These are phyloP conservation scores for Tolypeutes matacus DNA, from an alignment of 2,797 vertebrate genomes.

Conservation along the genomic window DNA sequence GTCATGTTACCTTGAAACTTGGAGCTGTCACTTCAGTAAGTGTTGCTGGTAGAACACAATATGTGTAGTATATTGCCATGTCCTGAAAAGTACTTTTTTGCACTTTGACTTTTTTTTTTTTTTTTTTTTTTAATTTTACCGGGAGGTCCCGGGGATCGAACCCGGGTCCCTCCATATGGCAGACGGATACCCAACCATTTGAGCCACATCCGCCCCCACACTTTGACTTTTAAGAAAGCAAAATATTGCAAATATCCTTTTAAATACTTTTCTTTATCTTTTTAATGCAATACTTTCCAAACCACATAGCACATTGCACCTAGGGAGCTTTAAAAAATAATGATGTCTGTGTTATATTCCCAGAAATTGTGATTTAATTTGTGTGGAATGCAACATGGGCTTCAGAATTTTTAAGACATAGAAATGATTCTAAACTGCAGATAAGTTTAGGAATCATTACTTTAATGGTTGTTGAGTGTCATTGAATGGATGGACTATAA, in stretches of 20 bases:
- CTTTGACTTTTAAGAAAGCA: background rate
- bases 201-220: no score
- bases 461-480: background rate
- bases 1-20: background rate
- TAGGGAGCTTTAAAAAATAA: constrained; percentile 45
- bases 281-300: background rate
- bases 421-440: constrained; percentile 13
- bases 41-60: background rate
- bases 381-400: background rate
- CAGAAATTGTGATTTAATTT: constrained; percentile 45
- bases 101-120: background rate
- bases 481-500: background rate
- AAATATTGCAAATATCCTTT: constrained; percentile 5
- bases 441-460: background rate
- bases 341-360: background rate
- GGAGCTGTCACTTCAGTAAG: background rate
- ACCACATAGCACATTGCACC: background rate
- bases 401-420: constrained; percentile 18
- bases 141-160: no score
- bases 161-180: no score
- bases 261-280: background rate
- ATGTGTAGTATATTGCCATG: background rate
- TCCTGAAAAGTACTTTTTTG: background rate
- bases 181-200: no score
- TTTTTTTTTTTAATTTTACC: no score